phyloP scores from a whole-genome alignment of 2,113 vertebrate genomes.

The Centropristis striata region DNA sequence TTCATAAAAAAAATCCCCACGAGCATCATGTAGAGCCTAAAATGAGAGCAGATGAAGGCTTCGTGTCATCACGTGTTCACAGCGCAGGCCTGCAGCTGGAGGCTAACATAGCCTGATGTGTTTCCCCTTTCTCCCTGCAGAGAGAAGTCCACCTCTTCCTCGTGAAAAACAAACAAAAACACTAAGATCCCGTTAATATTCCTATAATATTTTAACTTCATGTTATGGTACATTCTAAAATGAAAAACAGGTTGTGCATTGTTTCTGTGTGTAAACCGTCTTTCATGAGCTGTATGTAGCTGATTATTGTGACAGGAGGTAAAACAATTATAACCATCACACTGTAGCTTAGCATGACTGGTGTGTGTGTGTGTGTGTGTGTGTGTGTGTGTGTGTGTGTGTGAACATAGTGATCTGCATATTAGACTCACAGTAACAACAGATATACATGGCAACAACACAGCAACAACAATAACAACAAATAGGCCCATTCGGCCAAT shows the following conservation, averaged over 20 bases:
- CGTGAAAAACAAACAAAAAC: conserved; percentile 8
- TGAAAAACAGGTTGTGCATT: conserved; percentile 45
- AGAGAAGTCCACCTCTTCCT: conserved; percentile 42
- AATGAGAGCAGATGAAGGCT: conserved; percentile 48
- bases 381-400: conserved; percentile 33
- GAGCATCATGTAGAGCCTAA: conserved; percentile 59
- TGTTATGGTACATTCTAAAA: neutral
- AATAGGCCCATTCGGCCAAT: conserved; percentile 27
- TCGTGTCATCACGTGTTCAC: conserved; percentile 4
- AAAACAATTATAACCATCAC: conserved; percentile 53
- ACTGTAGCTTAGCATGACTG: conserved; percentile 76
- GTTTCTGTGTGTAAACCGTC: neutral
- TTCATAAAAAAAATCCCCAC: conserved; percentile 50
- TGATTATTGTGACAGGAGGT: conserved; percentile 43
- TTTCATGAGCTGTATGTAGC: conserved; percentile 9
- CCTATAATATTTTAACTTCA: neutral
- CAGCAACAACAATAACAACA: conserved; percentile 46
- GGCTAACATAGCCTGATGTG: conserved; percentile 67
- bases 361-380: conserved; percentile 53
- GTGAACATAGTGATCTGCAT: conserved; percentile 42
- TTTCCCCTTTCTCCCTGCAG: conserved; percentile 19
- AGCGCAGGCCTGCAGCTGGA: conserved; percentile 36
- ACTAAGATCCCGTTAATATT: neutral
- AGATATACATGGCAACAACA: conserved; percentile 62
- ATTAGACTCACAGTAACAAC: conserved; percentile 58